Evolutionary conservation across 2,888 invertebrate genomes (phyloP), one percentile per base, ranked within the genome.

Genomic region (Cordylochernes scorpioides): DNA sequence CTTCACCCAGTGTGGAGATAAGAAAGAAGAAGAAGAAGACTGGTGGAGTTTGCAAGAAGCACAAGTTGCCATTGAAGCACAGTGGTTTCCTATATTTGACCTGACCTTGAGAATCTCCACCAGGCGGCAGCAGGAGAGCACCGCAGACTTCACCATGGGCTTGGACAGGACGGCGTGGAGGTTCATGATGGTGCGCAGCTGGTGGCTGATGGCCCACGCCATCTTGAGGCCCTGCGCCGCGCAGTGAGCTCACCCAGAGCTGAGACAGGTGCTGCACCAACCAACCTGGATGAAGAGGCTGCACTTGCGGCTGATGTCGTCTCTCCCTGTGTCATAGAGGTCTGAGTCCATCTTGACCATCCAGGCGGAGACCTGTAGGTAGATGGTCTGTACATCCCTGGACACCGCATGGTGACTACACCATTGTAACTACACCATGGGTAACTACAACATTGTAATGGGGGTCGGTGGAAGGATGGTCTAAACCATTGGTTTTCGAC

Each of bases 71-170:
- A n/a, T n/a, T n/a, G n/a, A n/a, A n/a, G n/a, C n/a, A n/a, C n/a
- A n/a, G n/a, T n/a, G n/a, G n/a, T n/a, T n/a, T n/a, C n/a, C n/a
- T 17, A 14, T 14, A 26, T 22, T 26, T 5, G 14, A 10, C 25
- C 19, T 32, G 31, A 52, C 53, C 47, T 78, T 77, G 19, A 82
- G 53, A 35, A 75, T 60, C 51, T 84, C 78, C 31, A 78, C 61
- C 15, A 82, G 59, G 45, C 71, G 67, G 54, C 78, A 82, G 28
- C 84, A 56, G 3, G 66, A 61, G 38, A 71, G 58, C 8, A 80
- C 62, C 21, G 68, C 65, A 18, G 64, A 64, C 49, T 73, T 73
- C 1, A 69, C 65, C 58, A 88, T 66, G 3, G 82, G 72, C 44
- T 67, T 63, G 15, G 67, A 64, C 27, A 77, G 59, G 10, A 65